Percentiles rank a stretch among this genome's conserved stretches.
Evolutionary conservation across 1,140 invertebrate species (phyloP).

Genomic region (Nymphalis io): DNA sequence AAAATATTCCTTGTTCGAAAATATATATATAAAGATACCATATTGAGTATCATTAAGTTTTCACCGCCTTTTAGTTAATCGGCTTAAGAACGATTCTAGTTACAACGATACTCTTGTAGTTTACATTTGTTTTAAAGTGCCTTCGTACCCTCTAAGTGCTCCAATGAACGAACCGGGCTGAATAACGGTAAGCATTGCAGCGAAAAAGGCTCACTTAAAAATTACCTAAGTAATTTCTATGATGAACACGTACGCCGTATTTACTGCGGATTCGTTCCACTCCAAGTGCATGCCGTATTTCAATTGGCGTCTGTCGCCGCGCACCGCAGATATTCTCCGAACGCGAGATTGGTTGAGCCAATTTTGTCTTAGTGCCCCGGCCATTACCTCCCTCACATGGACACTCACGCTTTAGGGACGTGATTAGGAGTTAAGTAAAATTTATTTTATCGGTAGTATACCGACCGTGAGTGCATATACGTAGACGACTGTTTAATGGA

Average conservation of each 20-base stretch:
- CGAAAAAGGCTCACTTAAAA: constrained; percentile 74
- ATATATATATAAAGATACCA: constrained; percentile 2
- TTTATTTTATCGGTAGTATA: constrained; percentile 60
- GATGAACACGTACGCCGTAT: constrained; percentile 67
- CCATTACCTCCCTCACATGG: constrained; percentile 61
- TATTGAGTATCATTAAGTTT: constrained; percentile 69
- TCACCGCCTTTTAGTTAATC: constrained; percentile 67
- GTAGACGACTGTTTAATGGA: constrained; percentile 16
- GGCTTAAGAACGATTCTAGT: constrained; percentile 57
- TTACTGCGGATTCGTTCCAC: constrained; percentile 43
- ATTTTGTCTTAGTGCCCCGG: constrained; percentile 67
- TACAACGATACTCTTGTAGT: constrained; percentile 53
- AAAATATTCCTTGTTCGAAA: neutral
- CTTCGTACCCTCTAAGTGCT: constrained; percentile 69
- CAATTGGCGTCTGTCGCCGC: constrained; percentile 54
- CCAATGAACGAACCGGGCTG: constrained; percentile 55
- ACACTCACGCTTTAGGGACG: constrained; percentile 56
- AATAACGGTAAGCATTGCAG: constrained; percentile 73
- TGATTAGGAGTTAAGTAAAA: constrained; percentile 68
- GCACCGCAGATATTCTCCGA: constrained; percentile 52
- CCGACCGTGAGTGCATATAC: constrained; percentile 37
- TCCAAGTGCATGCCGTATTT: constrained; percentile 64
- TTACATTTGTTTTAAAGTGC: constrained; percentile 75
- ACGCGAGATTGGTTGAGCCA: constrained; percentile 69
- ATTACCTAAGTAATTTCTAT: constrained; percentile 74